Base-by-base conservation (phyloP, 2,797 vertebrate species). In the Parotocinclus haroldoi region DNA sequence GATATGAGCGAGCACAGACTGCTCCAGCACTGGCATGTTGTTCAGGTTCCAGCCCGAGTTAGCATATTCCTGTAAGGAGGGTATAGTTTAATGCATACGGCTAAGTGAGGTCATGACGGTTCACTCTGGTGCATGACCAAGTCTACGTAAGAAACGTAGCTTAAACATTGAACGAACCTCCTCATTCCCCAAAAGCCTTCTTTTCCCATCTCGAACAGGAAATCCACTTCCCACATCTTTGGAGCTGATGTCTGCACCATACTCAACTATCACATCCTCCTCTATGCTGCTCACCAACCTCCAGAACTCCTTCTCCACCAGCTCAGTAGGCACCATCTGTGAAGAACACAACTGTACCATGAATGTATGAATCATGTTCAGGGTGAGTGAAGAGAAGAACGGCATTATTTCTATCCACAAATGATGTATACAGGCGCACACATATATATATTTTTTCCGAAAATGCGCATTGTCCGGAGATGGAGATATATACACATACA, bases 221-320 rank as follows among this genome's bases (percentile, higher is more conserved):
- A 99, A 99, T 3, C 96, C 97, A 27, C 96, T 99, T 59, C 97
- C 97, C 66, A 98, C 95, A 1, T 98, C 97, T 81, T 98, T 97
- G 64, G 97, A 98, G 74, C 95, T 96, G 80, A 99, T 98, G 78
- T 99, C 97, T 0, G 96, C 97, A 10, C 97, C 96, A 9, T 99
- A 99, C 60, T 99, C 97, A 53, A 99, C 97, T 65, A 98, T 99
- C 38, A 99, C 97, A 7, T 98, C 95, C 86, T 99, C 97, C 79
- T 99, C 97, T 51, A 99, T 97, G 83, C 95, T 96, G 86, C 97
- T 97, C 74, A 99, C 97, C 81, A 99, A 78, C 1, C 97, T 84
- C 97, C 97, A 99, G 82, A 99, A 99, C 80, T 99, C 97, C 61
- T 99, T 99, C 84, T 99, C 97, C 75, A 99, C 96, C 17, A 99